Percentiles rank a stretch among this genome's conserved stretches.
phyloP scores from a whole-genome alignment of 92 coral and sea anemone species.

The Plumapathes pennacea region DNA sequence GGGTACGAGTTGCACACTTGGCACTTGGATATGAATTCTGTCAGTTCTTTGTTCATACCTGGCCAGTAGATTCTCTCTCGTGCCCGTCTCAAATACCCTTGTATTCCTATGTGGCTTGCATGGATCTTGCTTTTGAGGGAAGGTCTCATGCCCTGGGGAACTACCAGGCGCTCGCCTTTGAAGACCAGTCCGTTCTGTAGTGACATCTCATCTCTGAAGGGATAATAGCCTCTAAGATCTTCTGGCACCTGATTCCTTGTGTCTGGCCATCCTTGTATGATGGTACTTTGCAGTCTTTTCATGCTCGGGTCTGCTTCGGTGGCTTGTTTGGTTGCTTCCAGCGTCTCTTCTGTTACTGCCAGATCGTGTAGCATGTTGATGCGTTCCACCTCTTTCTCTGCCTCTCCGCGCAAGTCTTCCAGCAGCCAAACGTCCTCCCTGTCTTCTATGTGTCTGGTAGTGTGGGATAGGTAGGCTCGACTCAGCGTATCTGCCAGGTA shows the following conservation, averaged over 20 bases:
- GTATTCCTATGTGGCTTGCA: slow-evolving; percentile 25
- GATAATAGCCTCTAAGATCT: slow-evolving; percentile 1
- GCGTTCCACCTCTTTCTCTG: slow-evolving; percentile 21
- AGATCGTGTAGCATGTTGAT: slow-evolving; percentile 14
- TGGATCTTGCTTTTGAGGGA: slow-evolving; percentile 12
- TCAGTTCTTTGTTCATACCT: slow-evolving; percentile 28
- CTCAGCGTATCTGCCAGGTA: slow-evolving; percentile 51
- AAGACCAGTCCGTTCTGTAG: slow-evolving; percentile 20
- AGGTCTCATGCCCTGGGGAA: slow-evolving; percentile 1
- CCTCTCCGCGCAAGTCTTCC: slow-evolving; percentile 4
- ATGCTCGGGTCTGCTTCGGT: slow-evolving; percentile 26
- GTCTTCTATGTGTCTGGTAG: neutral
- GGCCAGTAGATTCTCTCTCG: slow-evolving; percentile 55
- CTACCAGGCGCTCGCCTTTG: slow-evolving; percentile 10
- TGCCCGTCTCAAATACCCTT: slow-evolving; percentile 34
- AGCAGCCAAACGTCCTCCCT: slow-evolving; percentile 14
- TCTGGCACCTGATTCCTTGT: slow-evolving; percentile 8
- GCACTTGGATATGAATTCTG: slow-evolving; percentile 30
- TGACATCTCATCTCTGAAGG: slow-evolving; percentile 36
- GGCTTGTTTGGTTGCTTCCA: slow-evolving; percentile 13
- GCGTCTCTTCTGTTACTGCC: slow-evolving; percentile 18
- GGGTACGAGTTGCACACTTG: slow-evolving; percentile 31
- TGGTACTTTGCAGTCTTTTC: slow-evolving; percentile 14
- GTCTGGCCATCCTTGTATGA: slow-evolving; percentile 39
- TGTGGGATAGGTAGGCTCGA: slow-evolving; percentile 17